These are phyloP conservation scores for Strigamia maritima DNA, from an alignment of 2,888 invertebrate genomes.

Conservation along the genomic window DNA sequence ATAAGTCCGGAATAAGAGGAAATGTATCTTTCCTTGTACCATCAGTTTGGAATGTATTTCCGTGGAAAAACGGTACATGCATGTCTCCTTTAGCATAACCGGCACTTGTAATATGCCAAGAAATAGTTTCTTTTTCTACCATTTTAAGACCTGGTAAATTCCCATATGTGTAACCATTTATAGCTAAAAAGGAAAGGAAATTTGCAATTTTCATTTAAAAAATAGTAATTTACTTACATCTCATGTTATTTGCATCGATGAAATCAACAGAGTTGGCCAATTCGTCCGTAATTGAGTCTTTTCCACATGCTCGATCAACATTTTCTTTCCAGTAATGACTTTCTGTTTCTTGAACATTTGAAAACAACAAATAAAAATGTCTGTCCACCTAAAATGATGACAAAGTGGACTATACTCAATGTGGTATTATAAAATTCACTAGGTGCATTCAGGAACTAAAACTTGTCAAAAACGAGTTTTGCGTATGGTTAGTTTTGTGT, in stretches of 20 bases:
- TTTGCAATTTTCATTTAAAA: no score
- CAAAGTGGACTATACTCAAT: no score
- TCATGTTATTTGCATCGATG: neutral
- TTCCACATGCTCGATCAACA: neutral
- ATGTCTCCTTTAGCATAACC: conserved; percentile 44
- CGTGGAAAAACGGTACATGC: conserved; percentile 36
- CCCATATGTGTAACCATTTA: conserved; percentile 43
- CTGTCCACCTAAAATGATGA: neutral
- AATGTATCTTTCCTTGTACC: neutral
- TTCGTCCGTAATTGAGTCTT: neutral
- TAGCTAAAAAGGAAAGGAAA: neutral
- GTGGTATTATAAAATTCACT: no score
- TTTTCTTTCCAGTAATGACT: conserved; percentile 25
- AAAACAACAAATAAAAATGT: neutral
- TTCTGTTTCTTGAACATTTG: neutral
- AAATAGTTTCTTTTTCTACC: conserved; percentile 42
- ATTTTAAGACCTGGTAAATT: conserved; percentile 43
- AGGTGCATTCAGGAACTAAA: no score
- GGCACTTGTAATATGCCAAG: conserved; percentile 42
- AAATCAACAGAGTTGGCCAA: neutral
- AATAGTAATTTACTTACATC: no score
- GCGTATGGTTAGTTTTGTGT: no score
- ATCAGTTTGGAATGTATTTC: conserved; percentile 8
- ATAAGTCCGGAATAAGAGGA: neutral
- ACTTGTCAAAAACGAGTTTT: no score